phyloP scores from a whole-genome alignment of 1,140 invertebrate species.

The Hydropsyche tenuis region DNA sequence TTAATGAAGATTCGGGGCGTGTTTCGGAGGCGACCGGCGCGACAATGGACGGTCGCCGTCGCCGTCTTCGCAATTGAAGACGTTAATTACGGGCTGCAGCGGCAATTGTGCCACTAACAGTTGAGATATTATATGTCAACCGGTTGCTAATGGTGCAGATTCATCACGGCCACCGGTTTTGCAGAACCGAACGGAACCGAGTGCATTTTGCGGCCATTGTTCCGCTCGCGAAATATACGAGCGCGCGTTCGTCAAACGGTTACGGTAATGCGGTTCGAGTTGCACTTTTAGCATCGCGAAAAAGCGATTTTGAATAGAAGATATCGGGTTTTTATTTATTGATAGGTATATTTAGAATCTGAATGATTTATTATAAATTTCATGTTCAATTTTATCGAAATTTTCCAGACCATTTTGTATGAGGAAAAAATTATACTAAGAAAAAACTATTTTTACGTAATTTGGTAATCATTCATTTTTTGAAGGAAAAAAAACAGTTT shows the following conservation, averaged over 20 bases:
- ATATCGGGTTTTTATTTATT: too few relatives aligned
- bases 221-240: background rate
- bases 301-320: too few relatives aligned
- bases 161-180: constrained; percentile 29
- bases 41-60: constrained; percentile 11
- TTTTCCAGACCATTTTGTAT: too few relatives aligned
- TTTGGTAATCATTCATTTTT: too few relatives aligned
- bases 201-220: constrained; percentile 15
- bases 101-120: constrained; percentile 25
- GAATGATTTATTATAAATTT: too few relatives aligned
- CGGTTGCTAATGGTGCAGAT: constrained; percentile 37
- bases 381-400: too few relatives aligned
- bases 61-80: constrained; percentile 29
- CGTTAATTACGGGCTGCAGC: constrained; percentile 33
- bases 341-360: too few relatives aligned
- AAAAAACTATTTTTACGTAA: too few relatives aligned
- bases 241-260: background rate
- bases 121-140: constrained; percentile 41
- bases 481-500: too few relatives aligned
- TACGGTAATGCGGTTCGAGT: background rate
- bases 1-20: background rate
- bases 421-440: too few relatives aligned
- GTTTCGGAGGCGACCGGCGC: background rate
- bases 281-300: too few relatives aligned
- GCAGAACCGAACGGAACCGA: constrained; percentile 12